A percentile compares a stretch with the other conserved stretches of the same genome.
phyloP scores from a whole-genome alignment of 2,113 vertebrate genomes.

The Platichthys stellatus region DNA sequence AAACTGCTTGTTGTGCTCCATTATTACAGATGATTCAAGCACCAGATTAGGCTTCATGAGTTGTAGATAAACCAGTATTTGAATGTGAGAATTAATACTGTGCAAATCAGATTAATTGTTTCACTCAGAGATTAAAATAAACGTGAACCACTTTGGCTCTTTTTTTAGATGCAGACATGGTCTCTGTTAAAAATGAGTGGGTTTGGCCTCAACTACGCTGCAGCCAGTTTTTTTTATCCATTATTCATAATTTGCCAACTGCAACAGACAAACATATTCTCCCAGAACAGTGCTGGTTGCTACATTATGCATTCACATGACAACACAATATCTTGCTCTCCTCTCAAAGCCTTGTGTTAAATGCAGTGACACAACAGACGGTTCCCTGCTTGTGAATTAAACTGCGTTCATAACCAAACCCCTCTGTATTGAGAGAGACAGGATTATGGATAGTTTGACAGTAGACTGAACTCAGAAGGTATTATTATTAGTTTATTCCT shows the following conservation, averaged over 20 bases:
- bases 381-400: conserved; percentile 31
- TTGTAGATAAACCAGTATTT: neutral
- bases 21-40: neutral
- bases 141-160: neutral
- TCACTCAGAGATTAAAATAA: conserved; percentile 10
- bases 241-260: conserved; percentile 58
- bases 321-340: conserved; percentile 36
- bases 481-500: conserved; percentile 24
- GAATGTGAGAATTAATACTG: neutral
- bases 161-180: neutral
- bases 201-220: conserved; percentile 14
- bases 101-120: neutral
- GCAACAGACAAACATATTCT: conserved; percentile 45
- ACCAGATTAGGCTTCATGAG: neutral
- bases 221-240: conserved; percentile 44
- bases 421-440: neutral
- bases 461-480: conserved; percentile 11
- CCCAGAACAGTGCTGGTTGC: conserved; percentile 23
- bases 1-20: no score
- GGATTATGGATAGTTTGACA: conserved; percentile 18
- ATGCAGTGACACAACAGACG: conserved; percentile 11
- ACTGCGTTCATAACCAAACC: conserved; percentile 19
- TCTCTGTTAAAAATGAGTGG: conserved; percentile 28
- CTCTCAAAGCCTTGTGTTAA: conserved; percentile 36
- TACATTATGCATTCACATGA: conserved; percentile 58